Evolutionary conservation across 2,888 invertebrate species (phyloP).

Genomic region (Acleris holmiana): DNA sequence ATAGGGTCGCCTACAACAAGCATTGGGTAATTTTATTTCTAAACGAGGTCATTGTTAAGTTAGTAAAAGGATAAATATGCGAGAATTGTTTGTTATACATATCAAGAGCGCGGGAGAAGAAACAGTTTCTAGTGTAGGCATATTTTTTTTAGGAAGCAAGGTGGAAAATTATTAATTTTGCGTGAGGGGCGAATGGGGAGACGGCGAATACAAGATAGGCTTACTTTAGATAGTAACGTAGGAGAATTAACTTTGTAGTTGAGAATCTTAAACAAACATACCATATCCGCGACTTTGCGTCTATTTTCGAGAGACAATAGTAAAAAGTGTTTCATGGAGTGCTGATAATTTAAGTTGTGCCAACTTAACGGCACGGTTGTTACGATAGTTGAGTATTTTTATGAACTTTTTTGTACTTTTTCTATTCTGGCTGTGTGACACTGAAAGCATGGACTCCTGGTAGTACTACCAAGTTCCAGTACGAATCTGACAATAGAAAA

Average conservation of each 20-base stretch:
- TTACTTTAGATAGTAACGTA: neutral
- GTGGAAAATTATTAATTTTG: neutral
- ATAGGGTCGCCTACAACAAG: no score
- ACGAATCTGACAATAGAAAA: neutral
- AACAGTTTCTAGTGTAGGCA: neutral
- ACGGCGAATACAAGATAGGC: neutral
- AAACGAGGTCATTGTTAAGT: no score
- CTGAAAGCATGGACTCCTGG: neutral
- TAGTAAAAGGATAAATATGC: neutral
- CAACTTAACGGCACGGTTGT: neutral
- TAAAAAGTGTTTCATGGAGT: no score
- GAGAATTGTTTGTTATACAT: neutral
- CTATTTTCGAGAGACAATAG: neutral
- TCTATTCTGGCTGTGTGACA: neutral
- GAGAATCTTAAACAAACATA: neutral
- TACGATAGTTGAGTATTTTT: conserved; percentile 1
- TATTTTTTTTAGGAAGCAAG: neutral
- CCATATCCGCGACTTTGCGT: neutral
- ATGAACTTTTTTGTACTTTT: neutral
- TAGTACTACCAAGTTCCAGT: neutral
- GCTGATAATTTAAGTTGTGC: neutral
- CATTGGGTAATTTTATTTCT: no score
- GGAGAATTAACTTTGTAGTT: neutral
- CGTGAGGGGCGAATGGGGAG: conserved; percentile 1
- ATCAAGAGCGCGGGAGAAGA: neutral